Conservation (phyloP, 2,888 invertebrate species). For the Conus canariensis region DNA sequence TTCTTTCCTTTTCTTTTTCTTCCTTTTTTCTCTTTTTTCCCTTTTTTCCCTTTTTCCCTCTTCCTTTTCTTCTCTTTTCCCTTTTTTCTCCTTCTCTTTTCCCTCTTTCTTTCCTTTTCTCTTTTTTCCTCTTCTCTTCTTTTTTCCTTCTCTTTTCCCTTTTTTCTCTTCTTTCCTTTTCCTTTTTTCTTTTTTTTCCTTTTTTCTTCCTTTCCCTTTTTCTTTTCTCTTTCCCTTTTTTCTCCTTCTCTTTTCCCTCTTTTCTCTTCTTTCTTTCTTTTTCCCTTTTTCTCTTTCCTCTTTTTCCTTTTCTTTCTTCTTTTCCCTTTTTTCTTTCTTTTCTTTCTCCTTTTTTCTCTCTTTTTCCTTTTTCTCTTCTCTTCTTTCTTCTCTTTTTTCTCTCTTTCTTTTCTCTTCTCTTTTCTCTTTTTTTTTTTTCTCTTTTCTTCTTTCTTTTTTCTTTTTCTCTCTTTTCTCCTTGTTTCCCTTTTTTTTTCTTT, state of each 20-base stretch:
- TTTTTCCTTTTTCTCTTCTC: background rate
- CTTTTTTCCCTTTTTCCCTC: conserved; percentile 39
- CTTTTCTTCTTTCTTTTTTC: too few species aligned
- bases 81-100: background rate
- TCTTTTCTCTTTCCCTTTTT: background rate
- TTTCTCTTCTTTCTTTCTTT: background rate
- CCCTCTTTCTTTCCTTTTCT: background rate
- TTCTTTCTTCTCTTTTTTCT: background rate
- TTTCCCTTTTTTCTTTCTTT: background rate
- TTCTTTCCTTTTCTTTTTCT: background rate
- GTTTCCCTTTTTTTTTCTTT: background rate
- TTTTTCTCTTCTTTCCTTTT: background rate
- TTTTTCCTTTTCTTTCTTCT: background rate
- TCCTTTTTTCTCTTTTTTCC: conserved; percentile 16
- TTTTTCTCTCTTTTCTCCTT: background rate
- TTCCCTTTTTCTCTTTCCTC: background rate
- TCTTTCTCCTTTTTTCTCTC: background rate
- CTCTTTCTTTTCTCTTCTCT: too few species aligned
- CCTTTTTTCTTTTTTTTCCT: background rate
- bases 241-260: background rate
- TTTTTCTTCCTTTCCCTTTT: background rate
- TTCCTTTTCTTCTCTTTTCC: background rate
- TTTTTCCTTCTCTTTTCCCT: background rate
- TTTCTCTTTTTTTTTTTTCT: background rate
- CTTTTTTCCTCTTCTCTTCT: background rate